These are phyloP conservation scores for Drosophila kurseongensis DNA, from an alignment of 1,140 invertebrate species.

Conservation along the genomic window DNA sequence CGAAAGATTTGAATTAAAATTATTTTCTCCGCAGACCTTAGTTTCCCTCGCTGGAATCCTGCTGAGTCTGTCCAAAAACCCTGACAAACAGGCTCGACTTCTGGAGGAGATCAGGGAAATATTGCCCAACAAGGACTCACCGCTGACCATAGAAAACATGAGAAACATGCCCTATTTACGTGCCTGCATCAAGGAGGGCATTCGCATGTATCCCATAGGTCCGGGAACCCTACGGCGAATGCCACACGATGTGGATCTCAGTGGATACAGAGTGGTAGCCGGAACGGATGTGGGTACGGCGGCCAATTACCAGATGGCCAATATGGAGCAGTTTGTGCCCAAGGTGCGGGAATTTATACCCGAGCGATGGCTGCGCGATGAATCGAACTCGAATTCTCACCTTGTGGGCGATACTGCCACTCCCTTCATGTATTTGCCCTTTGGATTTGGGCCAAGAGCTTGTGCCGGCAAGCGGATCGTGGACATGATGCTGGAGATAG, in stretches of 20 bases:
- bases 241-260: constrained; percentile 86
- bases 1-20: too few relatives aligned
- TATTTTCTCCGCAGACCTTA: constrained; percentile 21
- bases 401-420: constrained; percentile 85
- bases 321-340: constrained; percentile 85
- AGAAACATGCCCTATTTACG: constrained; percentile 87
- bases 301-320: constrained; percentile 84
- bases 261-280: constrained; percentile 87
- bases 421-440: constrained; percentile 87
- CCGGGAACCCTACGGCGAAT: constrained; percentile 85
- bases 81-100: constrained; percentile 88
- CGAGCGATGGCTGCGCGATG: constrained; percentile 86
- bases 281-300: constrained; percentile 86
- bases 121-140: constrained; percentile 84
- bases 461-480: constrained; percentile 89
- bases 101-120: constrained; percentile 87
- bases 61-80: constrained; percentile 87
- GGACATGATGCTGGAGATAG: constrained; percentile 88
- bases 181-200: constrained; percentile 88
- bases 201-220: constrained; percentile 86
- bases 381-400: constrained; percentile 24
- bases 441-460: constrained; percentile 87
- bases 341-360: constrained; percentile 86
- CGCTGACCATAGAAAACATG: constrained; percentile 86
- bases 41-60: constrained; percentile 56